Base-by-base conservation (phyloP, 2,113 vertebrate species). In the Hippocampus abdominalis region DNA sequence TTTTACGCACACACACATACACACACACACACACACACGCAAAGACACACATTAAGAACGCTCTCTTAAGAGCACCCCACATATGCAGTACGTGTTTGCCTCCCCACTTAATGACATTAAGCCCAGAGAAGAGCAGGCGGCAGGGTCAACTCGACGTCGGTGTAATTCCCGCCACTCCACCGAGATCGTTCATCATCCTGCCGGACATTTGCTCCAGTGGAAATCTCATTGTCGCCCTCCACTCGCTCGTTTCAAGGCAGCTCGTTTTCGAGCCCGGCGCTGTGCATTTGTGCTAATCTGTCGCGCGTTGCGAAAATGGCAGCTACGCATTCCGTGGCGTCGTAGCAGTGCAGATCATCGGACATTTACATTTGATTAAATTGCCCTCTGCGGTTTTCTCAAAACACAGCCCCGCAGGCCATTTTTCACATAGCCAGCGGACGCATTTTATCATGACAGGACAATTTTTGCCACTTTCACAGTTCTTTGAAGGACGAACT, bases 221-320 rank as follows among this genome's bases (percentile, higher is more conserved):
- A 89, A 89, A 89, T 88, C 86, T 87, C 84, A 88, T 89, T 88
- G 82, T 89, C 70, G 85, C 82, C 54, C 89, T 87, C 86, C 86
- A 85, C 75, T 88, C 76, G 80, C 81, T 89, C 84, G 88, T 81
- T 83, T 83, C 84, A 80, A 82, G 85, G 23, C 53, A 23, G n/a
- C 9, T 25, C 4, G 51, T 48, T 48, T 36, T 18, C 46, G 46
- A 18, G 46, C 46, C 46, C 15, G 20, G 16, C 46, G 15, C 16
- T 4, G 46, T 16, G 15, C 46, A 42, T 8, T 42, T 42, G 40
- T 42, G 40, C 40, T 42, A 44, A 44, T 44, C 42, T 7, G 42
- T 44, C 0, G 42, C 9, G 42, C 15, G 16, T 16, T 48, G 16
- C 5, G 16, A 16, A 48, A 48, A 16, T 48, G 46, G 46, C 16